Conservation (phyloP, 1,140 invertebrate species). For the Caenorhabditis latens region DNA sequence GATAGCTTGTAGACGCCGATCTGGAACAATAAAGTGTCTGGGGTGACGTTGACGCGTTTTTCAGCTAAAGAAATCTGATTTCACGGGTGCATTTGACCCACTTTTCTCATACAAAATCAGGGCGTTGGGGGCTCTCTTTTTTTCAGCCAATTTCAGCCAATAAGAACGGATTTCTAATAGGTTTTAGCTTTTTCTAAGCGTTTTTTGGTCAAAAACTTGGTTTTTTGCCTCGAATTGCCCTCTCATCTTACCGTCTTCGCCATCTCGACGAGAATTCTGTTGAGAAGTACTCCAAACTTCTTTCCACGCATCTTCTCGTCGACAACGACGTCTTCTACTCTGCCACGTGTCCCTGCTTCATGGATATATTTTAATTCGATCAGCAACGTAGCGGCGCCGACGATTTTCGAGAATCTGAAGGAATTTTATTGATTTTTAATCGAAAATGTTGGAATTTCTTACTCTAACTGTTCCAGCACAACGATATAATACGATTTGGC, state of each 20-base stretch:
- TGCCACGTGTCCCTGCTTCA: slow-evolving; percentile 85
- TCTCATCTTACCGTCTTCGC: slow-evolving; percentile 54
- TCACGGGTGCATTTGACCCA: too few relatives aligned
- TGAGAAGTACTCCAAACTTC: slow-evolving; percentile 69
- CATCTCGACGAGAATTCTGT: slow-evolving; percentile 65
- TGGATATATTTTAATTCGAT: slow-evolving; percentile 94
- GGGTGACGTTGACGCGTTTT: too few relatives aligned
- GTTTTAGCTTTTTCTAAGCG: too few relatives aligned
- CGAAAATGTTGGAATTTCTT: neutral
- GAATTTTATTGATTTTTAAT: neutral
- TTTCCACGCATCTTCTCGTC: slow-evolving; percentile 80
- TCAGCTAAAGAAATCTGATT: too few relatives aligned
- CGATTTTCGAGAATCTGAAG: slow-evolving; percentile 83
- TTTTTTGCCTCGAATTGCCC: too few relatives aligned
- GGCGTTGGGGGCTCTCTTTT: too few relatives aligned
- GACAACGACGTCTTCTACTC: slow-evolving; percentile 96
- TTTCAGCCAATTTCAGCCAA: too few relatives aligned
- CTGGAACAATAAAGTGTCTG: too few relatives aligned
- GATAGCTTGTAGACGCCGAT: slow-evolving; percentile 92
- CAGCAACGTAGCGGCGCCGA: slow-evolving; percentile 90
- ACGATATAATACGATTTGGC: slow-evolving; percentile 36
- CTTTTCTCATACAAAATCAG: too few relatives aligned
- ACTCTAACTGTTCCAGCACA: slow-evolving; percentile 4
- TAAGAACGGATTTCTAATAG: too few relatives aligned
- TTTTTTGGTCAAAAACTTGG: too few relatives aligned